phyloP scores from a whole-genome alignment of 2,113 vertebrate genomes.

The Antechinus flavipes region DNA sequence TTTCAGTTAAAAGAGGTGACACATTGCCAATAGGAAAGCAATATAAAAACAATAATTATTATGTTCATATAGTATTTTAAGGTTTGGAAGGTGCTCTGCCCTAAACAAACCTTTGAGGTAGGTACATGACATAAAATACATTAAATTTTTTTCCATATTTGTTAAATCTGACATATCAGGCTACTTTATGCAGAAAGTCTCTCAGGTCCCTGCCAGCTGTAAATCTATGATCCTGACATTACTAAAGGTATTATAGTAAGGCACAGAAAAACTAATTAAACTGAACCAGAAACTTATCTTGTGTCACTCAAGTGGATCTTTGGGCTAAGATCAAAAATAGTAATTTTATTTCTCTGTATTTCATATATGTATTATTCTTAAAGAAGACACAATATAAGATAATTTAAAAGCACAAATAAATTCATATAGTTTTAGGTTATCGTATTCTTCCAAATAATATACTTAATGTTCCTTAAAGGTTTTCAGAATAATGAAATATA shows the following conservation, averaged over 20 bases:
- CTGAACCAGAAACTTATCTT: background rate
- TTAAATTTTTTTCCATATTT: background rate
- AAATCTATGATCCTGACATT: background rate
- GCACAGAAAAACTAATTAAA: background rate
- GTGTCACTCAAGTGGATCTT: background rate
- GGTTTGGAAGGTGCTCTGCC: background rate
- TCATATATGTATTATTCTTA: background rate
- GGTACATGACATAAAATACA: background rate
- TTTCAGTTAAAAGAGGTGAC: background rate
- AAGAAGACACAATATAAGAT: slow-evolving; percentile 6
- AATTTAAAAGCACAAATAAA: background rate
- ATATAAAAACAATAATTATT: too few species aligned
- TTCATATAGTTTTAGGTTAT: slow-evolving; percentile 7
- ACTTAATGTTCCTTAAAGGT: background rate
- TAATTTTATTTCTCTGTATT: slow-evolving; percentile 20
- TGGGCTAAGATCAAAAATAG: background rate
- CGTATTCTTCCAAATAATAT: background rate
- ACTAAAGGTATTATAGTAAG: background rate
- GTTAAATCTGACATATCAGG: background rate
- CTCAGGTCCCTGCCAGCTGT: background rate
- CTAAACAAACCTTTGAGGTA: background rate
- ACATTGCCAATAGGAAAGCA: background rate
- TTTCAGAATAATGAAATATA: background rate
- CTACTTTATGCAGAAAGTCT: background rate
- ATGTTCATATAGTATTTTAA: background rate